Percentiles rank a stretch among this genome's conserved stretches.
phyloP scores from a whole-genome alignment of 2,113 vertebrate species.

The Hydrolagus affinis region DNA sequence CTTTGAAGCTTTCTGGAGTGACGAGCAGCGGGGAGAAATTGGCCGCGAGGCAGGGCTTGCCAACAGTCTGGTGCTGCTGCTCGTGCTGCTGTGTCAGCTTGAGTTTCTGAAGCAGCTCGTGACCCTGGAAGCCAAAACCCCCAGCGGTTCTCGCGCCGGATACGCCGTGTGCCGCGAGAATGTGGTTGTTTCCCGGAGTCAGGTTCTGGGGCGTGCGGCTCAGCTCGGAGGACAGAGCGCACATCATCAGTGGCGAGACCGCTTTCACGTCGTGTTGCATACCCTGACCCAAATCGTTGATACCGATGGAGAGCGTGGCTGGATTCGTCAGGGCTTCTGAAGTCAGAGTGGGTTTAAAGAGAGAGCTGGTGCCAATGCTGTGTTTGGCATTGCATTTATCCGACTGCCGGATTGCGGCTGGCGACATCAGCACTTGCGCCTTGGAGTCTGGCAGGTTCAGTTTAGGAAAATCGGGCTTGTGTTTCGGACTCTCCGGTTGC shows the following conservation, averaged over 20 bases:
- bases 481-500: slow-evolving; percentile 50
- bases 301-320: slow-evolving; percentile 49
- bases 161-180: slow-evolving; percentile 47
- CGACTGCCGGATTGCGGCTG: slow-evolving; percentile 59
- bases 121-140: slow-evolving; percentile 52
- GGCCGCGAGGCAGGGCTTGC: slow-evolving; percentile 65
- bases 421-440: slow-evolving; percentile 52
- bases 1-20: slow-evolving; percentile 87
- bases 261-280: slow-evolving; percentile 61
- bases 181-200: slow-evolving; percentile 45
- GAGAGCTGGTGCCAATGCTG: slow-evolving; percentile 54
- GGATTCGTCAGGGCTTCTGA: slow-evolving; percentile 54
- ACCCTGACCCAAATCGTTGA: slow-evolving; percentile 49
- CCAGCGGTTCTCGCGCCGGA: slow-evolving; percentile 45
- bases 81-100: slow-evolving; percentile 66
- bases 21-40: slow-evolving; percentile 71
- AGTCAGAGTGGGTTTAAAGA: slow-evolving; percentile 59
- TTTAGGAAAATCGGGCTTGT: slow-evolving; percentile 44
- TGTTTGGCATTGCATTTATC: slow-evolving; percentile 55
- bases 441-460: slow-evolving; percentile 47
- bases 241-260: slow-evolving; percentile 62
- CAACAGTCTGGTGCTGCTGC: slow-evolving; percentile 56
- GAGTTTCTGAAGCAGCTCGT: slow-evolving; percentile 72
- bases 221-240: slow-evolving; percentile 53
- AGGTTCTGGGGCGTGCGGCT: slow-evolving; percentile 44